Evolutionary conservation across 2,888 invertebrate species (phyloP), one percentile per base, ranked within the genome.

Genomic region (Rhagophthalmus giganteus): DNA sequence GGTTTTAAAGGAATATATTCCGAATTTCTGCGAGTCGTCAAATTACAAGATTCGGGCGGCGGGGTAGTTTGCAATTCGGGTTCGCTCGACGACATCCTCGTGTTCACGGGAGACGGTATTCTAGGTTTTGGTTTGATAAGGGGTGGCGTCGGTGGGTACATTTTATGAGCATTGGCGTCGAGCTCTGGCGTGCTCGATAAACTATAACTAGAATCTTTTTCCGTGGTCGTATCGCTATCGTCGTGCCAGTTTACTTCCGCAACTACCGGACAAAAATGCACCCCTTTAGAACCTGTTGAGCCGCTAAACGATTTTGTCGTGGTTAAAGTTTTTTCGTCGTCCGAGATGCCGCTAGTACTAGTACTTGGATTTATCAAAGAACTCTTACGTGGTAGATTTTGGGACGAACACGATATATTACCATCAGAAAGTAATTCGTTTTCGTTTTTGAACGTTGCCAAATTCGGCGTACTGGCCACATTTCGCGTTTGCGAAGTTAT

Each of bases 231-330:
- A 5, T 38, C 51, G 41, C 49, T 57, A 54, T 59, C 61, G 48
- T 87, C 86, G 59, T 83, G 80, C 87, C 89, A 90, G 68, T 86
- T 86, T 53, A 89, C 87, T 74, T 89, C 87, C 34, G 87, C 85
- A 8, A 90, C 88, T 39, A 89, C 84, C 2, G 88, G 88, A 61
- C 86, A 87, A 70, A 90, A 90, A 64, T 87, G 88, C 15, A 90
- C 89, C 37, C 87, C 87, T 63, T 70, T 71, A 2, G 66, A 65
- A 41, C 68, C 67, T 1, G 65, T 64, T 10, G 65, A 69, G 8
- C 68, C 71, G 30, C 66, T 67, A 9, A 63, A 58, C 1, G 63
- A 64, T 54, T 65, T 70, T 25, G 67, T 59, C 1, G 69, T 64
- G 2, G 61, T 61, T 25, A 70, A 46, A 6, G 68, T 65, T 47